Base-by-base conservation (phyloP, 1,140 invertebrate species). In the Acyrthosiphon pisum region DNA sequence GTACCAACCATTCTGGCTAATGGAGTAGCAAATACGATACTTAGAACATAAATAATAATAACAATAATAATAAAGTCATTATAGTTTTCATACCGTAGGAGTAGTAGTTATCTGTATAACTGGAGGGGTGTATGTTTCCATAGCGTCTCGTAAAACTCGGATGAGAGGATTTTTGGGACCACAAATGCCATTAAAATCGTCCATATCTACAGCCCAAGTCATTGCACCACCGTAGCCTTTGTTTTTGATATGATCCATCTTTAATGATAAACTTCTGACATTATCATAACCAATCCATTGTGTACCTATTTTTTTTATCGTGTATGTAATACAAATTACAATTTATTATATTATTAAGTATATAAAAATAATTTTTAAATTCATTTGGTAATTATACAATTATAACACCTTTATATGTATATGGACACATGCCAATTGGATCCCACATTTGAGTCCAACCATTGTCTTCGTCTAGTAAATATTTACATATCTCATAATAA, bases 271-370 rank as follows among this genome's bases (percentile, higher is more conserved):
- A 94, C 97, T 98, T 94, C 96, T 96, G 8, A 96, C 95, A 94
- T 98, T 97, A 95, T 99, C 98, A 94, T 98, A 99, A 26, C 98
- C 98, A 44, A 99, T 97, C 98, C 98, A 95, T 94, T 98, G 98
- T 1, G 97, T 98, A 83, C 96, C 96, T 96, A 88, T 8, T 30
- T n/a, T 37, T 37, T 22, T 22, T 83, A 83, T 26, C n/a, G 20
- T 37, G 22, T 11, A 41, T 26, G 9, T 93, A 93, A 60, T 26
- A 88, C 20, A 87, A 91, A 87, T 9, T 84, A 91, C n/a, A 20
- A 76, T 41, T 41, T 41, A 41, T n/a, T n/a, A 18, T 46, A 37
- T 60, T 90, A 41, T 18, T 87, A 86, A 41, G 1, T 30, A 44
- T 18, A 44, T 86, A 46, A 46, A 44, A 26, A 46, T 48, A 46